Evolutionary conservation across 2,888 invertebrate genomes (phyloP).

Genomic region (Xestobium rufovillosum): DNA sequence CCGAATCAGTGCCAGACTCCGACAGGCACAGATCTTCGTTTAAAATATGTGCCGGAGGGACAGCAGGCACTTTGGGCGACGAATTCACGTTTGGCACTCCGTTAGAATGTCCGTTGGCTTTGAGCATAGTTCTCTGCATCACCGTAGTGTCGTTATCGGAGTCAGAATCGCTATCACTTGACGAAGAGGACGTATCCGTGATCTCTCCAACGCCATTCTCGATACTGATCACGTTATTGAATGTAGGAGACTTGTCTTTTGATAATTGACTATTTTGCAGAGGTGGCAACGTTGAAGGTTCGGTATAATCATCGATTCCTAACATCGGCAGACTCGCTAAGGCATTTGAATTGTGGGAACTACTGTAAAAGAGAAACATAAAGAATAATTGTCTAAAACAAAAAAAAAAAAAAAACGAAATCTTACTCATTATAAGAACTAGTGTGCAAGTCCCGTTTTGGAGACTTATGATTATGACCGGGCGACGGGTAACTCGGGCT

Average conservation of each 20-base stretch:
- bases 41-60: conserved; percentile 55
- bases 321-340: conserved; percentile 67
- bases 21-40: conserved; percentile 82
- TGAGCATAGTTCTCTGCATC: conserved; percentile 16
- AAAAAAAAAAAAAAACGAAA: conserved; percentile 15
- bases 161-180: conserved; percentile 42
- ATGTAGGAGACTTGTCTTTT: conserved; percentile 27
- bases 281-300: conserved; percentile 28
- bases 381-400: conserved; percentile 4
- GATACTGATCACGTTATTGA: conserved; percentile 18
- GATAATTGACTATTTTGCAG: conserved; percentile 6
- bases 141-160: conserved; percentile 31
- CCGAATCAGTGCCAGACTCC: conserved; percentile 75
- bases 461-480: conserved; percentile 34
- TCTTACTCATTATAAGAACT: conserved; percentile 26
- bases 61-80: conserved; percentile 43
- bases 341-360: conserved; percentile 59
- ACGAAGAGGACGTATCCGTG: conserved; percentile 38
- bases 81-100: conserved; percentile 45
- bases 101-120: conserved; percentile 41
- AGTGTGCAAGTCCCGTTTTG: conserved; percentile 38
- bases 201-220: conserved; percentile 39
- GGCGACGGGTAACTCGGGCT: conserved; percentile 46
- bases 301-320: conserved; percentile 54
- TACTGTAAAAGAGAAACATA: background rate